Base-by-base conservation (phyloP, 2,113 vertebrate species). In the Columba janthina region DNA sequence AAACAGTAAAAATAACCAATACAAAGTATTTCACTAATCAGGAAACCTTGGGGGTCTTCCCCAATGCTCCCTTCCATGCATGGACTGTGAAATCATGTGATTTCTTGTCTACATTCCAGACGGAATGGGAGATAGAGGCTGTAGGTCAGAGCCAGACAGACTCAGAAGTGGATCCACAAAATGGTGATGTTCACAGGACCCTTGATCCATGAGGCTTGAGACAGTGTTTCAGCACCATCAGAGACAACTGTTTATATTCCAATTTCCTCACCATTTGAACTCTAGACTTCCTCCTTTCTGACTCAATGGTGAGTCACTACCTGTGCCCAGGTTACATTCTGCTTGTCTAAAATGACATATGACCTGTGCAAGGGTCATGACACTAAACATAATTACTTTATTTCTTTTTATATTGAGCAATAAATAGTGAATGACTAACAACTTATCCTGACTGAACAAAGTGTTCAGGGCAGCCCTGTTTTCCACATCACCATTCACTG, bases 351-450 rank as follows among this genome's bases (percentile, higher is more conserved):
- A 77, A 26, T 7, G 19, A 67, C 38, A 64, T 1, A 1, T 78
- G 82, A 85, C 16, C 5, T 12, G 5, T 5, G 10, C 4, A 2
- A 95, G 17, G 32, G 56, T 72, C 38, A 25, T 0, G 2, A 62
- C 9, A 42, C 15, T 26, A 32, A 48, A 56, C n/a, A 5, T 19
- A 87, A 89, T 42, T 64, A 24, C 16, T 88, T 38, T 4, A 76
- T 76, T 90, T 58, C 51, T 16, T 70, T 85, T 90, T 76, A 72
- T 38, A 66, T 40, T 31, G 58, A 76, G 36, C 28, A 85, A 64
- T n/a, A 91, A 85, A 78, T 42, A 21, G 51, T 24, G 8, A 93
- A 88, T 72, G 40, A 79, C 82, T 94, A 94, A 94, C 58, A 73
- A 67, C 19, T 62, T 36, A 40, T 24, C 17, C 40, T 70, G 34